Base-by-base conservation (phyloP, 2,113 vertebrate species). In the Falco punctatus region DNA sequence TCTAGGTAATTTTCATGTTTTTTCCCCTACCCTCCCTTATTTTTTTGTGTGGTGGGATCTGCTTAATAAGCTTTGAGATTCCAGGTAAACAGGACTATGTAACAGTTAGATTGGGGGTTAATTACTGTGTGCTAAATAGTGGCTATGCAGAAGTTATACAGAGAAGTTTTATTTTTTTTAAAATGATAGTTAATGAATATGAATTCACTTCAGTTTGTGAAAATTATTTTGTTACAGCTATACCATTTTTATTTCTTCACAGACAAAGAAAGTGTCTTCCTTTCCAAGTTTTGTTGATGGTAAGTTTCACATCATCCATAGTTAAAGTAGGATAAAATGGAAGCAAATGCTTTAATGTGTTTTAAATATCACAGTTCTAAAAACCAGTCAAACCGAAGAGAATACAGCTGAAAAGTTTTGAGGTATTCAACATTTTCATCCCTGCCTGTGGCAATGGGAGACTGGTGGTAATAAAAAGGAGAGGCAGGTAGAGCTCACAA, bases 251-350 rank as follows among this genome's bases (percentile, higher is more conserved):
- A 38, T 96, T 93, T 97, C 94, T 86, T 82, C 98, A 98, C 98
- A 99, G 97, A 98, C 99, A 61, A 99, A 99, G 98, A 99, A 99
- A 97, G 98, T 98, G 72, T 98, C 99, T 32, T 98, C 99, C 9
- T 99, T 99, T 96, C 99, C 99, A 92, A 99, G 99, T 97, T 99
- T 99, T 97, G 99, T 99, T 73, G 99, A 99, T 95, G 99, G 99
- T 99, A 98, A 99, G 99, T 97, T 88, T 86, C 86, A 73, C 8
- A 86, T 59, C 55, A 67, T 77, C 46, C 2, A 18, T 15, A 35
- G 18, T 12, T 38, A 30, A 80, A 89, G 32, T 2, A 58, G 30
- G 64, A 90, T 72, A 46, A 72, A 59, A 73, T 62, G 21, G 19
- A 69, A 92, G 40, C 3, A 67, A 88, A 64, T 65, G 18, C n/a